phyloP scores from a whole-genome alignment of 2,797 vertebrate species.

The Sebastes iracundus region DNA sequence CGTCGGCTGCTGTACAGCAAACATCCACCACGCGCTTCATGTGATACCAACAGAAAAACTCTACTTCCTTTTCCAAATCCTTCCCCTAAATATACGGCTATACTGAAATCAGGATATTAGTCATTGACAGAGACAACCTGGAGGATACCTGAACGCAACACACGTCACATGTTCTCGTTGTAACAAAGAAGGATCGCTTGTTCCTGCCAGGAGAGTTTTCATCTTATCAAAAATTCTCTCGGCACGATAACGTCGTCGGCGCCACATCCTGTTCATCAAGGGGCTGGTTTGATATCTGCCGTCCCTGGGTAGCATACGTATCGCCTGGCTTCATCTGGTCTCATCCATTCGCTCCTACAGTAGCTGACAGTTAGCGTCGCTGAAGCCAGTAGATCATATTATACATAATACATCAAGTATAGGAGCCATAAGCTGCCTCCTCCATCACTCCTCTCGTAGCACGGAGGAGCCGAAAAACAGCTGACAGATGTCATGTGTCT shows the following conservation, averaged over 20 bases:
- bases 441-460: neutral
- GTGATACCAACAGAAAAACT: neutral
- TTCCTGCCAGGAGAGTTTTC: conserved; percentile 19
- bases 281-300: conserved; percentile 13
- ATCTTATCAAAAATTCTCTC: conserved; percentile 47
- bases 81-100: neutral
- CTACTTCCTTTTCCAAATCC: neutral
- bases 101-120: conserved; percentile 15
- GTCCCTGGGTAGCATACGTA: conserved; percentile 39
- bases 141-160: conserved; percentile 12
- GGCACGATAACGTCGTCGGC: neutral
- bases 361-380: conserved; percentile 51
- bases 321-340: conserved; percentile 42
- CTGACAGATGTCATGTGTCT: conserved; percentile 6
- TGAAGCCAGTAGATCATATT: conserved; percentile 31
- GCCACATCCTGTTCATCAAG: conserved; percentile 36
- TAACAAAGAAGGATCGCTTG: neutral
- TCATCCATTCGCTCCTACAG: conserved; percentile 53
- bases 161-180: neutral
- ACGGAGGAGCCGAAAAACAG: neutral
- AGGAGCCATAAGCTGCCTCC: conserved; percentile 39
- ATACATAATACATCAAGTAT: conserved; percentile 66
- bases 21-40: neutral
- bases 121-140: conserved; percentile 13
- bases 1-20: neutral